A percentile compares a stretch with the other conserved stretches of the same genome.
These are phyloP conservation scores for Phoenicopterus ruber DNA, from an alignment of 2,113 vertebrate species.

Conservation along the genomic window DNA sequence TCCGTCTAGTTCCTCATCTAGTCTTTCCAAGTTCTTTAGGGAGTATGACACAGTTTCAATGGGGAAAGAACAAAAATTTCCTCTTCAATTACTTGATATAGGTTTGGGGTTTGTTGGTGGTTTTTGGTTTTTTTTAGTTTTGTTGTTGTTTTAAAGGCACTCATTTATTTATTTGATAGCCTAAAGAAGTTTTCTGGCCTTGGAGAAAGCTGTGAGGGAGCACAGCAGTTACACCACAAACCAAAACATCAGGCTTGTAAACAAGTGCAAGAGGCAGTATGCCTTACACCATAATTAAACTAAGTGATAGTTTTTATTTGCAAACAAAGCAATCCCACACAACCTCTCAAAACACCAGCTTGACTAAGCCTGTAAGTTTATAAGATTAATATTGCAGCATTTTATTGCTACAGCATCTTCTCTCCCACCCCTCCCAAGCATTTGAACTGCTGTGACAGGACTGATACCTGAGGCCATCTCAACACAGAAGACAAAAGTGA, in stretches of 20 bases:
- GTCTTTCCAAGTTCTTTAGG: not conserved
- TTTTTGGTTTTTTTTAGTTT: not conserved
- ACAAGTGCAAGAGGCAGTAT: not conserved
- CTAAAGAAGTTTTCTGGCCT: not conserved
- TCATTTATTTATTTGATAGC: not conserved
- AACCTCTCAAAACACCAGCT: not conserved
- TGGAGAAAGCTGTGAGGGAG: not conserved
- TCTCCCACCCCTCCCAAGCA: not conserved
- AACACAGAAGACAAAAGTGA: not conserved
- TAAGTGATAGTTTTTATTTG: not conserved
- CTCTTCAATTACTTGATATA: not conserved
- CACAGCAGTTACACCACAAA: not conserved
- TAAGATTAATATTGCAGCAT: not conserved
- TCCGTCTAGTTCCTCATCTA: not conserved
- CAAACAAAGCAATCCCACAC: not conserved
- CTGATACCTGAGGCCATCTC: not conserved
- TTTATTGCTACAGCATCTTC: not conserved
- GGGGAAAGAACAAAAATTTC: not conserved
- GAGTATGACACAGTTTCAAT: not conserved
- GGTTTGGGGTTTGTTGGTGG: not conserved
- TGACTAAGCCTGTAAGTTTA: not conserved
- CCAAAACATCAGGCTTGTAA: not conserved
- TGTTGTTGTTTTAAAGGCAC: not conserved
- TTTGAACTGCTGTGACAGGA: not conserved
- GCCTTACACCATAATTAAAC: not conserved